A percentile compares a stretch with the other conserved stretches of the same genome.
These are phyloP conservation scores for Pycnonotus jocosus DNA, from an alignment of 2,113 vertebrate species.

Conservation along the genomic window DNA sequence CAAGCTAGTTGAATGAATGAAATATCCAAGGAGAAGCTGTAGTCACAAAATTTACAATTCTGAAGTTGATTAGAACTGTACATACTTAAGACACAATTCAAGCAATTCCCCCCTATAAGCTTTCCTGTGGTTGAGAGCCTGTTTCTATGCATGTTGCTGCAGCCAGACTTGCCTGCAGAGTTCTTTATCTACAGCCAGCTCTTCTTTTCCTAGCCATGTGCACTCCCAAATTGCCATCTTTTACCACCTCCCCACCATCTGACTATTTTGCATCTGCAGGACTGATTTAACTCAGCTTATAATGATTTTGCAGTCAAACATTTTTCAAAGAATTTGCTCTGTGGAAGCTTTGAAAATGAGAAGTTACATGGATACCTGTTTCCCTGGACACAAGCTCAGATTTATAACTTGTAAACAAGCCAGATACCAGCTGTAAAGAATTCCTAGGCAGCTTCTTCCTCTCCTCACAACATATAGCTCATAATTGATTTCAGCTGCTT, in stretches of 20 bases:
- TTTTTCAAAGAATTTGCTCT: neutral
- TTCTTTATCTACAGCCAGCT: neutral
- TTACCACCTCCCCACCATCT: constrained; percentile 7
- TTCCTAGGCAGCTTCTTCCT: neutral
- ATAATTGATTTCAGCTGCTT: neutral
- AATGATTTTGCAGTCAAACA: neutral
- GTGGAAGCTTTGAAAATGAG: neutral
- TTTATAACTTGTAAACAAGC: neutral
- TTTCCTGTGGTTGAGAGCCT: neutral
- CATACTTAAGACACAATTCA: neutral
- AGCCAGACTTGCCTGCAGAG: neutral
- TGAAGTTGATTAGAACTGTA: neutral
- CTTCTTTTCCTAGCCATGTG: neutral
- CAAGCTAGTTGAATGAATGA: neutral
- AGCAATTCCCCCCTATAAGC: neutral
- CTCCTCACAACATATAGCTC: neutral
- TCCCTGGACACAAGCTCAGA: neutral
- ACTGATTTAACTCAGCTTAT: neutral
- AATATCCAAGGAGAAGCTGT: neutral
- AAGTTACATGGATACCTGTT: neutral
- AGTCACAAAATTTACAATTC: neutral
- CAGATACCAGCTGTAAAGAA: neutral
- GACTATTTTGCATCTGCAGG: neutral
- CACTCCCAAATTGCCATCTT: neutral
- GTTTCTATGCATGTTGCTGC: neutral